Percentiles rank a stretch among this genome's conserved stretches.
phyloP scores from a whole-genome alignment of 92 coral and sea anemone genomes.

The Parazoanthus darwini region DNA sequence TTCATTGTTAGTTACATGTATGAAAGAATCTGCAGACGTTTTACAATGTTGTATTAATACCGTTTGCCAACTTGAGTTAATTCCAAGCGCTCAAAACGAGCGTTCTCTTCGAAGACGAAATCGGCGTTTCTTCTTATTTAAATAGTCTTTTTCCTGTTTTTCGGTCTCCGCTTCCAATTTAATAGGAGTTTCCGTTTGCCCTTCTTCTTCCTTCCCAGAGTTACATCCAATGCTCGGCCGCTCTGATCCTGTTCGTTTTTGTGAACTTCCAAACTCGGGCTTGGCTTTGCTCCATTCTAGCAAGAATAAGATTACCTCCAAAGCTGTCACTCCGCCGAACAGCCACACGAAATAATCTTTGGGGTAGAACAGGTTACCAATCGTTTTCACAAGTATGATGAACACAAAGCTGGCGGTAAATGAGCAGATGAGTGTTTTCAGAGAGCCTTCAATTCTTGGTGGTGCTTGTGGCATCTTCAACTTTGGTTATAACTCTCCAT shows the following conservation, averaged over 20 bases:
- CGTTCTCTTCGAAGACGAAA: neutral
- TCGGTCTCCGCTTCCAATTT: neutral
- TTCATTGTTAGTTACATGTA: no score
- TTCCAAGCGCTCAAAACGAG: neutral
- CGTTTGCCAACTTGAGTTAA: neutral
- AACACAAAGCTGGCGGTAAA: neutral
- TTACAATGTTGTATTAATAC: neutral
- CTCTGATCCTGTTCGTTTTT: neutral
- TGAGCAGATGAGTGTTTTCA: slow-evolving; percentile 3
- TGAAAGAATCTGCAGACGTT: neutral
- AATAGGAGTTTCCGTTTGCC: neutral
- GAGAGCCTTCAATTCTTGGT: slow-evolving; percentile 18
- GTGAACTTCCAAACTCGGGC: neutral
- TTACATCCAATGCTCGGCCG: neutral
- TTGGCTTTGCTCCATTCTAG: neutral
- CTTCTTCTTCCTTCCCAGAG: neutral
- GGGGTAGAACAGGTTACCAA: slow-evolving; percentile 18
- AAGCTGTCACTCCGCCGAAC: neutral
- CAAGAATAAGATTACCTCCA: slow-evolving; percentile 6
- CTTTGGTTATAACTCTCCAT: neutral
- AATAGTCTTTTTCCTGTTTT: neutral
- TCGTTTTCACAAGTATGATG: neutral
- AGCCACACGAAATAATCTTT: slow-evolving; percentile 1
- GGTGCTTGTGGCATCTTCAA: neutral
- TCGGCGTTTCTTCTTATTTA: neutral